Conservation (phyloP, 2,113 vertebrate species). For the Anthoscopus minutus region DNA sequence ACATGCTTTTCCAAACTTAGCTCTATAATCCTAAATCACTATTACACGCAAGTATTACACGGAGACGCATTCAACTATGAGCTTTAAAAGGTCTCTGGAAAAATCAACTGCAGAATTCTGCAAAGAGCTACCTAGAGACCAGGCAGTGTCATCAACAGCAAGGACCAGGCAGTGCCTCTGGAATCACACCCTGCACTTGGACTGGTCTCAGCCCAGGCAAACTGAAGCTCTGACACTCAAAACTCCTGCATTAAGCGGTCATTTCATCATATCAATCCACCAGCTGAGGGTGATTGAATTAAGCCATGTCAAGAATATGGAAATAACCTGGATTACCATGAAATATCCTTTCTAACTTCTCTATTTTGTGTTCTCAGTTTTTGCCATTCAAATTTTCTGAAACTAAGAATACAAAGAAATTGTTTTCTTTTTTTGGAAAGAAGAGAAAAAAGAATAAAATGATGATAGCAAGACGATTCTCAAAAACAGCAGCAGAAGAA, state of each 20-base stretch:
- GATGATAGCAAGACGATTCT: not conserved
- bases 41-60: not conserved
- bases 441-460: not conserved
- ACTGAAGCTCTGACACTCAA: not conserved
- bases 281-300: not conserved
- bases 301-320: not conserved
- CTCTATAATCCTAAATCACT: not conserved
- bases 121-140: not conserved
- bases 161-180: not conserved
- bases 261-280: not conserved
- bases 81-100: not conserved
- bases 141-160: not conserved
- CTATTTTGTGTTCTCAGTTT: accelerated
- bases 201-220: not conserved
- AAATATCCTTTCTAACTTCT: not conserved
- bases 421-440: not conserved
- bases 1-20: slow-evolving; percentile 15
- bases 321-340: not conserved
- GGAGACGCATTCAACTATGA: not conserved
- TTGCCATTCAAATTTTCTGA: not conserved
- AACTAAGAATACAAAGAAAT: not conserved
- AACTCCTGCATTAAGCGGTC: not conserved
- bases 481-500: not conserved
- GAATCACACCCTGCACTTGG: not conserved
- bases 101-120: not conserved